Base-by-base conservation (phyloP, 2,113 vertebrate species). In the Alosa alosa region DNA sequence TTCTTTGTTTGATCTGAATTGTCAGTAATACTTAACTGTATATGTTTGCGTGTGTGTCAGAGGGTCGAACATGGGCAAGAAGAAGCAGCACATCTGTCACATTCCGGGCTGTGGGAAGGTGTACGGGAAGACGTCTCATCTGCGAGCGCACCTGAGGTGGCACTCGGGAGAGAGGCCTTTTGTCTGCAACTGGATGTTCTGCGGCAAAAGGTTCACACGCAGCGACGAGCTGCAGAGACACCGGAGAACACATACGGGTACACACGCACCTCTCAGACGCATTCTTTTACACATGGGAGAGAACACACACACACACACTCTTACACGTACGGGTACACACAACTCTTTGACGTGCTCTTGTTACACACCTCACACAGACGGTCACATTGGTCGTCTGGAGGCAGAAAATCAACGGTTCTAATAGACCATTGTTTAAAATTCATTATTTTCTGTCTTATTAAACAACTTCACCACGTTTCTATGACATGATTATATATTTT, bases 81-180 rank as follows among this genome's bases (percentile, higher is more conserved):
- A 99, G 95, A 99, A 99, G 93, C 98, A 99, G 93, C 98, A 99
- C 90, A 98, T 99, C 92, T 99, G 98, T 94, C 98, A 99, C 93
- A 99, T 99, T 92, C 96, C 94, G 9, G 98, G 98, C 82, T 99
- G 98, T 89, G 98, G 97, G 87, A 99, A 99, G 94, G 98, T 99
- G 0, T 99, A 99, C 86, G 98, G 98, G 81, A 99, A 99, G 88
- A 99, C 98, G 4, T 99, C 98, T 64, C 98, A 99, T 84, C 95
- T 99, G 89, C 96, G 98, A 91, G 98, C 98, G 91, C 98, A 99
- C 90, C 96, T 99, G 87, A 97, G 98, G 91, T 99, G 98, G 98
- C 98, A 99, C 96, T 99, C 98, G 81, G 98, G 98, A 52, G 98
- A 99, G 91, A 96, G 98, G 81, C 98, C 98, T 0, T 99, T 99